Evolutionary conservation across 2,888 invertebrate genomes (phyloP), one percentile per base, ranked within the genome.

Genomic region (Euphydryas editha): DNA sequence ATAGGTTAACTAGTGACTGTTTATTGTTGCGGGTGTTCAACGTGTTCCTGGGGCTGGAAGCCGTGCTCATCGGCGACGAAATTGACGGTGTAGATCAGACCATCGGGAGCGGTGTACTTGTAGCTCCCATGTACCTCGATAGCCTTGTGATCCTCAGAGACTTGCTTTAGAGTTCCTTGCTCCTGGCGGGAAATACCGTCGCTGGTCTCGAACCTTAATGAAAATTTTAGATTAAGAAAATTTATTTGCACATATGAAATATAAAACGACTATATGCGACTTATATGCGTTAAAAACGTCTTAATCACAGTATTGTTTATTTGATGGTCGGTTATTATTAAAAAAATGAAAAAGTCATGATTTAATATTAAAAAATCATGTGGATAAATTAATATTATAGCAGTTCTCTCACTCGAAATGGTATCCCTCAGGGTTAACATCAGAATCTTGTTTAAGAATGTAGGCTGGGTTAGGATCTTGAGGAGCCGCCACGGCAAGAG

Each of bases 61-160:
- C 94, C 94, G 80, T 94, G 92, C 79, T 94, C 94, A 80, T 94
- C 89, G 18, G 94, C 94, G 60, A 85, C 82, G 86, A 89, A 94
- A 13, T 86, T 91, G 65, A 94, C 87, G 59, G 89, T 87, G 85
- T 94, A 94, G 30, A 89, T 83, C 59, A 91, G 85, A 8, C 94
- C 94, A 74, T 94, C 93, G 49, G 93, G 92, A 5, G 88, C 93
- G 24, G 87, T 83, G 87, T 93, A 94, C 67, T 86, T 88, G 87
- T 92, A 94, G 73, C 82, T 87, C 59, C 94, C 94, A 62, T 85
- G 85, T 11, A 94, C 94, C 63, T 88, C 88, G 24, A 93, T 82
- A 1, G 93, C 88, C 68, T 92, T 86, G 72, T 93, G 90, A 72
- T 93, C 90, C 2, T 92, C 90, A 69, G 88, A 88, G 72, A 91